These are phyloP conservation scores for Myocastor coypus DNA, from an alignment of 2,113 vertebrate species.

Conservation along the genomic window DNA sequence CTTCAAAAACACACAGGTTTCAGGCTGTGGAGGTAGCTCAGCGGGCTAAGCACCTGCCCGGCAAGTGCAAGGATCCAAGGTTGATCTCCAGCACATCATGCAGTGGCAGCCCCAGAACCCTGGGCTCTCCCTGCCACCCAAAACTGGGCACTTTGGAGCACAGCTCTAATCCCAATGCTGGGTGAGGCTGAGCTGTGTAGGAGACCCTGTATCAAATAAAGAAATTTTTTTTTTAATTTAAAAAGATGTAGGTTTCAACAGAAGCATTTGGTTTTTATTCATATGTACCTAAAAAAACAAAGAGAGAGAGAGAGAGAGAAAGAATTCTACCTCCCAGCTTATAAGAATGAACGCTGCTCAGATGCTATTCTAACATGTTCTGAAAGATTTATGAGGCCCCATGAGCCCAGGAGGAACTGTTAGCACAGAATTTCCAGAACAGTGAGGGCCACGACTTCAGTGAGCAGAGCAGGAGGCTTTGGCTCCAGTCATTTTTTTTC, in stretches of 20 bases:
- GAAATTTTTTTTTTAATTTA: no score
- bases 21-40: no score
- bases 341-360: constrained; percentile 13
- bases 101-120: no score
- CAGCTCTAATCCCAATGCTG: no score
- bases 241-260: constrained; percentile 46
- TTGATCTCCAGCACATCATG: no score
- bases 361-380: not conserved
- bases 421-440: constrained; percentile 49
- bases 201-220: no score
- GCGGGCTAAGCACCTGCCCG: no score
- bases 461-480: not conserved
- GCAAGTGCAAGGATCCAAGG: no score
- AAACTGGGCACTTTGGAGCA: no score
- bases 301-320: not conserved
- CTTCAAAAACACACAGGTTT: constrained; percentile 54
- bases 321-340: constrained; percentile 32
- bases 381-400: constrained; percentile 18
- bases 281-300: not conserved
- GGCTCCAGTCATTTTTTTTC: not conserved
- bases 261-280: constrained; percentile 52
- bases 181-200: no score
- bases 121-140: no score
- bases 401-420: constrained; percentile 31
- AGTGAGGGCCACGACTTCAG: not conserved